phyloP scores from a whole-genome alignment of 2,888 invertebrate genomes.

The Heteromyza rotundicornis region DNA sequence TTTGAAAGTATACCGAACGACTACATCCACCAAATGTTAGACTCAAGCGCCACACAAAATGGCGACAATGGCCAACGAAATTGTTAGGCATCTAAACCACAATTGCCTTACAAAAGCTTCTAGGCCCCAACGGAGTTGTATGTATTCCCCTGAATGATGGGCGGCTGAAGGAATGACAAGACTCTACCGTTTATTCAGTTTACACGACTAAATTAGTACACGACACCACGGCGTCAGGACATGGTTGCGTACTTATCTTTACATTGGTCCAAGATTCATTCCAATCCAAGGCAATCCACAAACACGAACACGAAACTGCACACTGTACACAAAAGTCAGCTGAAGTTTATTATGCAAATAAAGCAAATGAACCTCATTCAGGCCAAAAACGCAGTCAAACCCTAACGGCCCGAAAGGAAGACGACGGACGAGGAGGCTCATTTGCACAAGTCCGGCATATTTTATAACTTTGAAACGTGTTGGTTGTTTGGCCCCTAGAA shows the following conservation, averaged over 20 bases:
- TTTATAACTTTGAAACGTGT: conserved; percentile 44
- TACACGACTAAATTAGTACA: too few species aligned
- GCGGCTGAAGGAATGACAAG: too few species aligned
- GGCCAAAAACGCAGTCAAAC: conserved; percentile 24
- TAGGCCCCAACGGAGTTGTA: too few species aligned
- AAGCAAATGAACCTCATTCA: conserved; percentile 55
- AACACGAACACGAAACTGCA: too few species aligned
- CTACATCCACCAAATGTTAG: too few species aligned
- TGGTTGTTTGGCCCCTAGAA: neutral
- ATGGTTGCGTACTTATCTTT: neutral
- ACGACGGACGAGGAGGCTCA: neutral
- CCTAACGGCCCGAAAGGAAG: too few species aligned
- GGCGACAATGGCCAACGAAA: conserved; percentile 1
- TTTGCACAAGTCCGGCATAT: conserved; percentile 37
- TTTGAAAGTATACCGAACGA: neutral
- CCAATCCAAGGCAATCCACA: neutral
- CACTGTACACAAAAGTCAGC: neutral
- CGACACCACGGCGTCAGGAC: neutral
- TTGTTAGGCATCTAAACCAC: neutral
- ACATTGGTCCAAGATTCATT: neutral
- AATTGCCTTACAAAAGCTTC: neutral
- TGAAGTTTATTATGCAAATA: conserved; percentile 53
- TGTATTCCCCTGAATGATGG: too few species aligned
- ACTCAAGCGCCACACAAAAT: neutral
- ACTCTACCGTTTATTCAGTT: too few species aligned